A percentile compares a stretch with the other conserved stretches of the same genome.
Evolutionary conservation across 2,888 invertebrate genomes (phyloP).

Genomic region (Torymus auratus): DNA sequence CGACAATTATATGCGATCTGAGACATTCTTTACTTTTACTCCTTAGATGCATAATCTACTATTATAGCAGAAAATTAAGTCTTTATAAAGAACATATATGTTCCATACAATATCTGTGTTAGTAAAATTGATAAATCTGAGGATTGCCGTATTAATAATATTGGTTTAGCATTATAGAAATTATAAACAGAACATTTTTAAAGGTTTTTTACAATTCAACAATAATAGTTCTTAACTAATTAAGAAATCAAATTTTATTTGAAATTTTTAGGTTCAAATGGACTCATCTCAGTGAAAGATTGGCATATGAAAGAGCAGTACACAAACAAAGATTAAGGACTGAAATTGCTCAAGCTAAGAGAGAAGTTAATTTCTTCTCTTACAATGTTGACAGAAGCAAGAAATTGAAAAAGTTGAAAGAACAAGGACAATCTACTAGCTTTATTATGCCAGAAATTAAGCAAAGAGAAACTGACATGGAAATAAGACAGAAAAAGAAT

Average conservation of each 20-base stretch:
- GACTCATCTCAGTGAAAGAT: conserved; percentile 94
- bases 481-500: conserved; percentile 69
- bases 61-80: too few species aligned
- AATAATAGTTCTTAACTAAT: conserved; percentile 28
- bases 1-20: too few species aligned
- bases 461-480: conserved; percentile 72
- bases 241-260: neutral
- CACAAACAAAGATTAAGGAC: conserved; percentile 89
- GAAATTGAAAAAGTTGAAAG: conserved; percentile 80
- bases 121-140: too few species aligned
- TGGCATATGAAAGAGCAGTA: conserved; percentile 94
- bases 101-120: too few species aligned
- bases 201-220: neutral
- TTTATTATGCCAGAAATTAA: conserved; percentile 68
- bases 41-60: too few species aligned
- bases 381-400: conserved; percentile 89
- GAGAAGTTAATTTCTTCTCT: conserved; percentile 92
- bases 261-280: conserved; percentile 88
- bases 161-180: too few species aligned
- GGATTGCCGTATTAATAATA: too few species aligned
- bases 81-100: too few species aligned
- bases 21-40: too few species aligned
- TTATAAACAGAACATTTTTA: neutral
- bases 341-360: conserved; percentile 94
- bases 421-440: conserved; percentile 58